Base-by-base conservation (phyloP, 2,888 invertebrate genomes). In the Caenorhabditis becei region DNA sequence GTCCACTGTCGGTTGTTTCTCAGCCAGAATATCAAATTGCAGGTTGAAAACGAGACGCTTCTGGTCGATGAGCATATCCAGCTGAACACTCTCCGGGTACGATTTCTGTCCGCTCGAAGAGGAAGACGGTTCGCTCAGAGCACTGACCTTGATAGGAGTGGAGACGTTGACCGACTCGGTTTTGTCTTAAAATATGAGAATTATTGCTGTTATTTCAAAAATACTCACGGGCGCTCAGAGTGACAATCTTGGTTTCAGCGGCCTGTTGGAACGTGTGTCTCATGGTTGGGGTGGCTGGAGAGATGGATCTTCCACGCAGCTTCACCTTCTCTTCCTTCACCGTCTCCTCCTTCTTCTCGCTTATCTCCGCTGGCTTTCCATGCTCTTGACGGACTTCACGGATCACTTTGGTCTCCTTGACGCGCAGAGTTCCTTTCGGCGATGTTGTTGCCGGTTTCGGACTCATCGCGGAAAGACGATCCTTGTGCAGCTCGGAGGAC, bases 371-470 rank as follows among this genome's bases (percentile, higher is more conserved):
- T 47, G 80, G 75, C 51, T 70, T 74, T 24, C 80, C 80, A 3
- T 56, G 32, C 26, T 69, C 65, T 44, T 80, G 56, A 24, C 74
- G 74, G 14, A 80, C 65, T 49, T 80, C 80, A n/a, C 80, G 74
- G 51, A 41, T 80, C 56, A 80, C 75, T 63, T 80, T 80, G 14
- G 80, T 80, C 59, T 80, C 80, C n/a, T 75, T 80, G 4, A 80
- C 58, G 26, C 80, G 62, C n/a, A 62, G 51, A 47, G 59, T 75
- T 20, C 75, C 75, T 16, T 62, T 35, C 28, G 77, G 69, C 28
- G 77, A 77, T 16, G 41, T 10, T 11, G 53, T 51, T 1, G 47
- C 26, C 16, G 56, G 32, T 37, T 28, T 41, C 14, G 41, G 49
- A 18, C 35, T 32, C 20, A 49, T 1, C 10, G 49, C 41, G 26